Base-by-base conservation (phyloP, 2,797 vertebrate genomes). In the Falco novaeseelandiae region DNA sequence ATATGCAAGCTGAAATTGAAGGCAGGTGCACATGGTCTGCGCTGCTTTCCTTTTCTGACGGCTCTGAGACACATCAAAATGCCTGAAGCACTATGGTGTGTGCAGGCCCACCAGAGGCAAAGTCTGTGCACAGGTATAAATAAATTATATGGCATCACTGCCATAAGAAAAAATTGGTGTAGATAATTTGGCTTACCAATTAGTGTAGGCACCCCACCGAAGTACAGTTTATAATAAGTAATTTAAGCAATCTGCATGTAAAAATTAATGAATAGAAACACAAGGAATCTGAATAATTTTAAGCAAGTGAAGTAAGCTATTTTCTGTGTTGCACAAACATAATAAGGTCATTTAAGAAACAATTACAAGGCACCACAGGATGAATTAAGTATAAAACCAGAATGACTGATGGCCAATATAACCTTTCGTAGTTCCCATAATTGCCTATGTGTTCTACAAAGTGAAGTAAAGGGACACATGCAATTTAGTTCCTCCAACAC, bases 331-430 rank as follows among this genome's bases (percentile, higher is more conserved):
- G 71, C 92, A 94, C 90, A 97, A 97, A 92, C 83, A 97, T 94
- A 97, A 96, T 96, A 97, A 97, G 97, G 94, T 97, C 93, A 97
- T 96, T 97, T 97, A 92, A 95, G 94, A 96, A 98, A 97, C 96
- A 97, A 98, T 97, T 97, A 97, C 57, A 66, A 91, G 92, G 93
- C 91, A 95, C 93, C 66, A 83, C 46, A 20, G 91, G 84, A 88
- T 94, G 90, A 96, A 97, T 91, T 95, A 97, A 96, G 70, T 80
- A 90, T 84, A 92, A 77, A 93, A 89, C 55, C 49, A 73, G 85
- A 93, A 94, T 94, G 94, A 98, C 89, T 95, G 88, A 97, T 94
- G 49, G 70, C 58, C 46, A 57, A 8, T 86, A 90, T 84, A 96
- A 89, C 74, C 87, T 93, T 96, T 97, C 91, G 93, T 78, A 71